Percentiles rank a stretch among this genome's conserved stretches.
phyloP scores from a whole-genome alignment of 1,140 invertebrate species.

The Dinoponera quadriceps region DNA sequence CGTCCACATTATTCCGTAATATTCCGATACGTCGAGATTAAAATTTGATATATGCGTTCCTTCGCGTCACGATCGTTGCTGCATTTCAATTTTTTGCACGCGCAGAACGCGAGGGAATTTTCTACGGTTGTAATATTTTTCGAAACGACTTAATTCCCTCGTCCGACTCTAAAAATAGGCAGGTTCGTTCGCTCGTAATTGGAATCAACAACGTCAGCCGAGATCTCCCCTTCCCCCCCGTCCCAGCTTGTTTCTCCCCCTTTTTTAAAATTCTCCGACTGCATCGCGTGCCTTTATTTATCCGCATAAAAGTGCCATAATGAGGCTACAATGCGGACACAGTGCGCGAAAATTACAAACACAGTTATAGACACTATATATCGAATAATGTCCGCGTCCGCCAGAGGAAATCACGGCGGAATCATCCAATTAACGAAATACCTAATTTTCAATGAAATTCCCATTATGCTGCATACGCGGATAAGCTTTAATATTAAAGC shows the following conservation, averaged over 20 bases:
- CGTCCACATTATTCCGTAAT: not conserved
- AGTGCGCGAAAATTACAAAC: conserved; percentile 59
- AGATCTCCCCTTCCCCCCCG: too few relatives aligned
- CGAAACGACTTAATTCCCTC: too few relatives aligned
- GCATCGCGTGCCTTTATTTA: conserved; percentile 23
- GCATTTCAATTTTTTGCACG: too few relatives aligned
- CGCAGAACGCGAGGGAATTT: too few relatives aligned
- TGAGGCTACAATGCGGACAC: conserved; percentile 37
- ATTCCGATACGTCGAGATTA: not conserved
- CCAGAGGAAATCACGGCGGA: conserved; percentile 54
- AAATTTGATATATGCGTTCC: not conserved
- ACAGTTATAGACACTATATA: conserved; percentile 57
- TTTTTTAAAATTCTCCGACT: not conserved
- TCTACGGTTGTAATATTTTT: too few relatives aligned
- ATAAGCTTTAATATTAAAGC: conserved; percentile 63
- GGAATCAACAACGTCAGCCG: too few relatives aligned
- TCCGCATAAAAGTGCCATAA: conserved; percentile 44
- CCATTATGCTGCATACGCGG: conserved; percentile 50
- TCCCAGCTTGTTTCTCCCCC: too few relatives aligned
- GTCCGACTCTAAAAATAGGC: too few relatives aligned
- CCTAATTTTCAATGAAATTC: conserved; percentile 65
- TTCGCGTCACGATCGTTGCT: not conserved
- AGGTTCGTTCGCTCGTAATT: too few relatives aligned
- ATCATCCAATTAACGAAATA: conserved; percentile 63
- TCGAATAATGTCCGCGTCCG: conserved; percentile 54